Evolutionary conservation across 1,140 invertebrate genomes (phyloP).

Genomic region (Ylistrum balloti): DNA sequence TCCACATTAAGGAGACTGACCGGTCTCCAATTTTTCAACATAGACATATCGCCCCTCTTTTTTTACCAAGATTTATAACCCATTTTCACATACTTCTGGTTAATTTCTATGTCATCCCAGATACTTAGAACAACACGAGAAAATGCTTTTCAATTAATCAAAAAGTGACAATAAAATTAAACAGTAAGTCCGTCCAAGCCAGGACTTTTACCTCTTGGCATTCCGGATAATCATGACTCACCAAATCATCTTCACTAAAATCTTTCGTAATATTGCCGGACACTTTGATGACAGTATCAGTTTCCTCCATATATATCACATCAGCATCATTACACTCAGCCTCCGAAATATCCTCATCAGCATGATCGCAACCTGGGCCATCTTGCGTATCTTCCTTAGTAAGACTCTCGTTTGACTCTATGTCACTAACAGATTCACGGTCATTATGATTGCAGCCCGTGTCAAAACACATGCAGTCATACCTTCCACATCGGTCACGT

Average conservation of each 20-base stretch:
- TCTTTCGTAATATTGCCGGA: not conserved
- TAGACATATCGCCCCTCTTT: not conserved
- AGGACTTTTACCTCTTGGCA: too few relatives aligned
- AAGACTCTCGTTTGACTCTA: too few relatives aligned
- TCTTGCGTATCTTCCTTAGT: not conserved
- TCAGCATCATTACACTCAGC: not conserved
- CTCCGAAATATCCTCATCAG: not conserved
- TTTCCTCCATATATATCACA: not conserved
- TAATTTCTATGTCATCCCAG: not conserved
- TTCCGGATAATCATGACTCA: too few relatives aligned
- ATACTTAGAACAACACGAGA: not conserved
- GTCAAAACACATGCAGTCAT: not conserved
- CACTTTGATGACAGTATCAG: too few relatives aligned
- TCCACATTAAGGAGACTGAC: not conserved
- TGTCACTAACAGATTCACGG: not conserved
- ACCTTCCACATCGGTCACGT: not conserved
- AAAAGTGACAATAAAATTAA: not conserved
- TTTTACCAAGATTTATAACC: not conserved
- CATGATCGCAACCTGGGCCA: not conserved
- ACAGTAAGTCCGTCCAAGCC: not conserved
- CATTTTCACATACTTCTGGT: not conserved
- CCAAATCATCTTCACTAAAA: not conserved
- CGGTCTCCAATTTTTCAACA: not conserved
- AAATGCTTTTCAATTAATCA: not conserved
- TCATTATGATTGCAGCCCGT: not conserved